Conservation (phyloP, 2,113 vertebrate genomes). For the Pseudonaja textilis region DNA sequence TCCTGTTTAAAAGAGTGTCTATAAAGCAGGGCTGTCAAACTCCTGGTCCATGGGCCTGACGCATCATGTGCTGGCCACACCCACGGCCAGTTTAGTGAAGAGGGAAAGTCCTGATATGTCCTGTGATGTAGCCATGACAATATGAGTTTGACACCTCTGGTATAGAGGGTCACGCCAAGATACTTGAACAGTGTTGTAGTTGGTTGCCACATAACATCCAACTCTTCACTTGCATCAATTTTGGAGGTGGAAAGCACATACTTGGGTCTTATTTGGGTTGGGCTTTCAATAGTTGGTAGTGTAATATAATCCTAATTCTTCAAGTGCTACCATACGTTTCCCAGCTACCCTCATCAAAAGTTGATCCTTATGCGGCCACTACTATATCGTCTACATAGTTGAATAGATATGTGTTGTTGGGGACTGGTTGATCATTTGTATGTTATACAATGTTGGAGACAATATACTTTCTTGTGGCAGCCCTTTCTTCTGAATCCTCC, state of each 20-base stretch:
- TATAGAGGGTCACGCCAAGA: background rate
- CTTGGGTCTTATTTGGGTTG: background rate
- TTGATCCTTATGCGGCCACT: background rate
- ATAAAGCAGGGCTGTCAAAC: no score
- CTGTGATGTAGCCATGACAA: no score
- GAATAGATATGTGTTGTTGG: background rate
- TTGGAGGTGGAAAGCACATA: background rate
- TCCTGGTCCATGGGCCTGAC: no score
- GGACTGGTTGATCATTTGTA: background rate
- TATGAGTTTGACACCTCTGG: no score
- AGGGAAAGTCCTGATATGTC: no score
- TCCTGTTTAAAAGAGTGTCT: no score
- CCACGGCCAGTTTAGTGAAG: no score
- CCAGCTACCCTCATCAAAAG: background rate
- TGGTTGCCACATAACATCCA: no score
- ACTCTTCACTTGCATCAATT: background rate
- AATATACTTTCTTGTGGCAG: background rate
- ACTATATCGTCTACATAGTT: background rate
- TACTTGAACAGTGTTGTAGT: no score
- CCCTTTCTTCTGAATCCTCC: background rate
- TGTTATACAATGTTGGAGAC: background rate
- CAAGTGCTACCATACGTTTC: background rate
- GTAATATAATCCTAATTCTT: background rate
- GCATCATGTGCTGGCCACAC: no score
- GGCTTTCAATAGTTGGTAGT: background rate